Percentiles rank a stretch among this genome's conserved stretches.
Conservation (phyloP, 2,797 vertebrate species). For the Leptatherina wallacei region DNA sequence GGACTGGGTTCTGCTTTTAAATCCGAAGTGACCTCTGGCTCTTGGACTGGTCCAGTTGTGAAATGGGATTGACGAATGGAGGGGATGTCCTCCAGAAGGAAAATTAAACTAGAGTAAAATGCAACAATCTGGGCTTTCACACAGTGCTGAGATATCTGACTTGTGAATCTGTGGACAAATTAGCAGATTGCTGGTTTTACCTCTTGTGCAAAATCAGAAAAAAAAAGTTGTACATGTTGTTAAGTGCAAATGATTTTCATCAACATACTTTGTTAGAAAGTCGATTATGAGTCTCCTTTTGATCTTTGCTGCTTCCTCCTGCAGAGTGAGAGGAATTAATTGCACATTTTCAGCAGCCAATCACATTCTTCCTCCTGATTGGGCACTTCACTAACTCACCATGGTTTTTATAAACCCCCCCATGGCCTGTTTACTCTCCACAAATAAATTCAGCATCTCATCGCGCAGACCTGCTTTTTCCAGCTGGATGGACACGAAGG, state of each 20-base stretch:
- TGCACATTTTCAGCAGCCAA: conserved; percentile 29
- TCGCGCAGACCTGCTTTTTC: conserved; percentile 80
- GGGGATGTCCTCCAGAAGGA: conserved; percentile 75
- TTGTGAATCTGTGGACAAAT: conserved; percentile 73
- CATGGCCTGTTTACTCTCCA: conserved; percentile 72
- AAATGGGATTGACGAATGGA: conserved; percentile 79
- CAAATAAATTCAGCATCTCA: conserved; percentile 80
- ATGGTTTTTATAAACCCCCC: conserved; percentile 65
- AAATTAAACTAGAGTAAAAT: conserved; percentile 74
- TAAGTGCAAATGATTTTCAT: neutral
- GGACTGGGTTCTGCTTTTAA: conserved; percentile 51
- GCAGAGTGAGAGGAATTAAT: conserved; percentile 32
- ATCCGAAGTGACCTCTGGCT: neutral
- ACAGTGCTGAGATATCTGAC: conserved; percentile 66
- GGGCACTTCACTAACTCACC: conserved; percentile 66
- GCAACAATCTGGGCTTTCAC: conserved; percentile 78
- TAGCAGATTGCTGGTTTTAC: neutral
- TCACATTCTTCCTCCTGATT: conserved; percentile 26
- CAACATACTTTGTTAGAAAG: conserved; percentile 81
- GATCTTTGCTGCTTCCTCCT: conserved; percentile 81
- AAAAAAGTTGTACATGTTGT: neutral
- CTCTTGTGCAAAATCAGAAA: neutral
- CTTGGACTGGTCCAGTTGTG: conserved; percentile 46
- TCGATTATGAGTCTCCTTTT: conserved; percentile 81
- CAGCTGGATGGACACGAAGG: conserved; percentile 85